A percentile compares a stretch with the other conserved stretches of the same genome.
Conservation (phyloP, 2,888 invertebrate genomes). For the Cerastis leucographa region DNA sequence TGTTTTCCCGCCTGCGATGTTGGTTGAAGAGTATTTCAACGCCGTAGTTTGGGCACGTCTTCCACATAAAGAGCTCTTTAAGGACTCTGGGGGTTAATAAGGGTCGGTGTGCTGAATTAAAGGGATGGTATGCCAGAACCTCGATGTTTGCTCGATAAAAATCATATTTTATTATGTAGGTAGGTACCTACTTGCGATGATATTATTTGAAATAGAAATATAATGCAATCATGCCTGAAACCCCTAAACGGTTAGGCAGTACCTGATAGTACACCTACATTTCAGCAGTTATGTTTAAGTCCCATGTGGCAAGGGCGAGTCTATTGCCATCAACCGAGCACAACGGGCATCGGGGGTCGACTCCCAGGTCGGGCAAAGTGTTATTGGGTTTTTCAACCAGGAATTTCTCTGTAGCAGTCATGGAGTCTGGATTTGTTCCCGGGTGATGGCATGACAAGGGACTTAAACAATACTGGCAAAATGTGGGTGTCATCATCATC, state of each 20-base stretch:
- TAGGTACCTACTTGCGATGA: not conserved
- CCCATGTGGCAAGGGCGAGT: not conserved
- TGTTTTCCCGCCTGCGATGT: not conserved
- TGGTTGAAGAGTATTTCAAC: slow-evolving; percentile 13
- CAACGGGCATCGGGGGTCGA: not conserved
- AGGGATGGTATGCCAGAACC: slow-evolving; percentile 41
- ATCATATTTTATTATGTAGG: slow-evolving; percentile 19
- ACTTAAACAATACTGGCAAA: no score
- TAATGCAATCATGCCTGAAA: not conserved
- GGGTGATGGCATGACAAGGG: no score
- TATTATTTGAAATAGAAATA: not conserved
- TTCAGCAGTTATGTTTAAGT: not conserved
- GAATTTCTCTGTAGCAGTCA: no score
- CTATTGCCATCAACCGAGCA: not conserved
- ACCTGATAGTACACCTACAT: not conserved
- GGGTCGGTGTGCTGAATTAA: slow-evolving; percentile 62
- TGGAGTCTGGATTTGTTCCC: no score
- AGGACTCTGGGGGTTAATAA: slow-evolving; percentile 62
- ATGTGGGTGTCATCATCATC: no score
- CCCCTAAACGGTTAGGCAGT: not conserved
- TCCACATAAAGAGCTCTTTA: slow-evolving; percentile 65
- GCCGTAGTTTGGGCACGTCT: slow-evolving; percentile 65
- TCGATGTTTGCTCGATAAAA: slow-evolving; percentile 40
- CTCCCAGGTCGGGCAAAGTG: no score
- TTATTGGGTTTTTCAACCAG: no score